phyloP scores from a whole-genome alignment of 2,797 vertebrate genomes.

The Brachymystax lenok region DNA sequence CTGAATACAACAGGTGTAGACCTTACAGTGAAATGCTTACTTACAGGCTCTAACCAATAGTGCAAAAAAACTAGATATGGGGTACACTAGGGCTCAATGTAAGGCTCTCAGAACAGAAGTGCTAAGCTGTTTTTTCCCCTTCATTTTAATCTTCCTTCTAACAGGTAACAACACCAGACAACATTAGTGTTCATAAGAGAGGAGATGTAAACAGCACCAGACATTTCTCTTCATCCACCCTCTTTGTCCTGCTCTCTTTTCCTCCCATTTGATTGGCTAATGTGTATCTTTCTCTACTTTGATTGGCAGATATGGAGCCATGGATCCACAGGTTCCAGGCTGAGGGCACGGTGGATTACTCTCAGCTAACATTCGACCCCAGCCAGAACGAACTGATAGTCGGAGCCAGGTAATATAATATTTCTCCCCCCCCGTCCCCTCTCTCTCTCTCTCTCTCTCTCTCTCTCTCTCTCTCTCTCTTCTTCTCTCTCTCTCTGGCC shows the following conservation, averaged over 20 bases:
- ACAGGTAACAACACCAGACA: not conserved
- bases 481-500: not conserved
- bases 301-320: slow-evolving; percentile 88
- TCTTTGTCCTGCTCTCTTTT: slow-evolving; percentile 51
- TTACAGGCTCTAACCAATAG: no score
- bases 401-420: slow-evolving; percentile 88
- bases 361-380: slow-evolving; percentile 95
- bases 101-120: not conserved
- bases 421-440: not conserved
- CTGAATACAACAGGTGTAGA: no score
- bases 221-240: slow-evolving; percentile 18
- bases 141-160: not conserved
- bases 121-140: not conserved
- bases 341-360: slow-evolving; percentile 94
- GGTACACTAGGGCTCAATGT: not conserved
- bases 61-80: no score
- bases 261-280: slow-evolving; percentile 47
- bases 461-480: not conserved
- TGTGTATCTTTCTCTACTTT: slow-evolving; percentile 44
- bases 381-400: slow-evolving; percentile 95
- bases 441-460: slow-evolving; percentile 7
- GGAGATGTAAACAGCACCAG: no score
- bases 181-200: no score
- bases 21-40: no score
- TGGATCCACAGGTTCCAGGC: slow-evolving; percentile 92